Conservation (phyloP, 2,888 invertebrate genomes). For the Allygus modestus region DNA sequence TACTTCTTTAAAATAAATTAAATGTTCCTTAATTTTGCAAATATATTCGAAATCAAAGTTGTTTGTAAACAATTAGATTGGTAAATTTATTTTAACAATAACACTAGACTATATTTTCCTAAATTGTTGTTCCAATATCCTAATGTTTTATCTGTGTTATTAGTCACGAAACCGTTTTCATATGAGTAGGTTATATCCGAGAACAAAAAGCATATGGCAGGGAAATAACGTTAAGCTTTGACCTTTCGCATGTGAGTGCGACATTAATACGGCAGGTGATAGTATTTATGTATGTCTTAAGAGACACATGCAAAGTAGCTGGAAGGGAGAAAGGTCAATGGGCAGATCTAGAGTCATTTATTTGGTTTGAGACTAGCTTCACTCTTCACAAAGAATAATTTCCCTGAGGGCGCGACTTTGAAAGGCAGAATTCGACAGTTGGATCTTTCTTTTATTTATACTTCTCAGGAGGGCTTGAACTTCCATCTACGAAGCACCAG, state of each 20-base stretch:
- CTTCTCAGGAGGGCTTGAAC: conserved; percentile 36
- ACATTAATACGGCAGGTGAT: background rate
- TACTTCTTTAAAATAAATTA: no score
- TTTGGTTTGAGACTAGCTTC: conserved; percentile 46
- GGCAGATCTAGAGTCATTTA: conserved; percentile 42
- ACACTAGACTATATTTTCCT: no score
- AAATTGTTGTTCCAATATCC: no score
- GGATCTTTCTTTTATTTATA: conserved; percentile 52
- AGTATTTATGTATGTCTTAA: background rate
- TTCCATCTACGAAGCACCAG: background rate
- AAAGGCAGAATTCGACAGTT: conserved; percentile 57
- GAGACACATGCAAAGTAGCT: background rate
- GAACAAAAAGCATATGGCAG: no score
- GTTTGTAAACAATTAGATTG: no score
- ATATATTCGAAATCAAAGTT: no score
- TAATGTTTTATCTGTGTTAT: no score
- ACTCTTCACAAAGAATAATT: conserved; percentile 48
- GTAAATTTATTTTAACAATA: no score
- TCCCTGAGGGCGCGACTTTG: conserved; percentile 48
- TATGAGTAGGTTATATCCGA: no score
- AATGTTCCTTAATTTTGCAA: no score
- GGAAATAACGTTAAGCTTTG: no score
- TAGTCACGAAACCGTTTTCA: no score
- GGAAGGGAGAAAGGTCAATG: conserved; percentile 13
- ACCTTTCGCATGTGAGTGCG: background rate